Conservation (phyloP, 2,113 vertebrate genomes). For the Heterotis niloticus region DNA sequence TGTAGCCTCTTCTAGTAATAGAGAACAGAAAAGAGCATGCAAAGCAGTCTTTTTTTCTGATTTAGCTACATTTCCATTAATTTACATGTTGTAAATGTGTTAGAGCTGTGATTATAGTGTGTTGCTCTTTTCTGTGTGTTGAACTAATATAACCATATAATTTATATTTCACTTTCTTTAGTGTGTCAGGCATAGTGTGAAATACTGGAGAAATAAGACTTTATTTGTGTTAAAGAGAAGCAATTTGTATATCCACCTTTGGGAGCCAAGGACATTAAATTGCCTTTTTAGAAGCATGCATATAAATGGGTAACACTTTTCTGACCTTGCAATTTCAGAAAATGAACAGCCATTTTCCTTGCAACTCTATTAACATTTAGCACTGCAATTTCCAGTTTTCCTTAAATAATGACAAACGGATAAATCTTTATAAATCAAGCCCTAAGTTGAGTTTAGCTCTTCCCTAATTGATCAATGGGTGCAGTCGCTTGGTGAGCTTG, state of each 20-base stretch:
- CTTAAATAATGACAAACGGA: conserved; percentile 57
- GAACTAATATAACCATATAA: conserved; percentile 6
- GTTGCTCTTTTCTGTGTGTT: neutral
- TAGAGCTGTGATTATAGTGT: neutral
- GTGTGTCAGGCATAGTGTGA: conserved; percentile 23
- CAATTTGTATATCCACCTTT: conserved; percentile 40
- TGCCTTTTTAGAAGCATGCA: conserved; percentile 40
- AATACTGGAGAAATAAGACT: conserved; percentile 33
- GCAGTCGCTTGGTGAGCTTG: conserved; percentile 47
- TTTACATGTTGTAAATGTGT: neutral
- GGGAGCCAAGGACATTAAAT: conserved; percentile 40
- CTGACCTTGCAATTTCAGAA: conserved; percentile 49
- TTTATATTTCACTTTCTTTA: conserved; percentile 17
- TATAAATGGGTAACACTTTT: conserved; percentile 42
- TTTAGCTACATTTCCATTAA: neutral
- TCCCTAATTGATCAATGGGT: conserved; percentile 56
- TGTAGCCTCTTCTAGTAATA: neutral
- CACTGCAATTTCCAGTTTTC: conserved; percentile 48
- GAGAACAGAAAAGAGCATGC: neutral
- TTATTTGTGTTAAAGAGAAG: conserved; percentile 46
- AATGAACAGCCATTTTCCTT: conserved; percentile 43
- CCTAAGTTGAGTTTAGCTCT: conserved; percentile 48
- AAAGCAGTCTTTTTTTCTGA: neutral
- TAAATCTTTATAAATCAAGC: conserved; percentile 58
- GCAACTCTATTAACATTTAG: conserved; percentile 53